Base-by-base conservation (phyloP, 2,797 vertebrate species). In the Chloroceryle amazona region DNA sequence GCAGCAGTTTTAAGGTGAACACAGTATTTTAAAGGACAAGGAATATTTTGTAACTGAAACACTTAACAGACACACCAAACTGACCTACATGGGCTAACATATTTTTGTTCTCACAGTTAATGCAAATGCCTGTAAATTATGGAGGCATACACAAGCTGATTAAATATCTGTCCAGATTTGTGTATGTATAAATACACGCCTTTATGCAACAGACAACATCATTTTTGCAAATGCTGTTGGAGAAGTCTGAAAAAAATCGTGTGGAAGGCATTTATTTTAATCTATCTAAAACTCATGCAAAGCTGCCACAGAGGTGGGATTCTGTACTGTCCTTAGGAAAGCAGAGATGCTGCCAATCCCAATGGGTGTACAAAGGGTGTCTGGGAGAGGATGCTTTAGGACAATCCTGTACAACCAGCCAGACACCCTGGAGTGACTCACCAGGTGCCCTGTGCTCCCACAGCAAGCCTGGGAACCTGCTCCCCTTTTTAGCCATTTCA, bases 391-490 rank as follows among this genome's bases (percentile, higher is more conserved):
- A 18, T 81, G 73, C 62, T 91, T 47, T 63, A 66, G 51, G 75
- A 94, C 19, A 61, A 91, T 85, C 76, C 73, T 46, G 70, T 42
- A 83, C 79, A 93, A 91, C 70, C 90, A 90, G 90, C 52, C 47
- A 41, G 67, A 60, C 49, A 82, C 51, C 86, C 89, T 65, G 44
- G 44, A 95, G 81, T 41, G 29, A 67, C 57, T 22, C 0, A 7
- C 31, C 80, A 83, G 75, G 41, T 6, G 3, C 41, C 28, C 76
- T 46, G 22, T 28, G 49, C 79, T 93, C 72, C 66, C 93, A 85
- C 11, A 2, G 52, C 41, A 71, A 74, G 72, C 44, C 72, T 78
- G 75, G 85, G 72, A 94, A 87, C 28, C 65, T 28, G 51, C 81
- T 90, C 37, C 49, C 39, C 67, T 91, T 73, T 51, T 47, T 2